Conservation (phyloP, 2,113 vertebrate genomes). For the Mionectes macconnelli region DNA sequence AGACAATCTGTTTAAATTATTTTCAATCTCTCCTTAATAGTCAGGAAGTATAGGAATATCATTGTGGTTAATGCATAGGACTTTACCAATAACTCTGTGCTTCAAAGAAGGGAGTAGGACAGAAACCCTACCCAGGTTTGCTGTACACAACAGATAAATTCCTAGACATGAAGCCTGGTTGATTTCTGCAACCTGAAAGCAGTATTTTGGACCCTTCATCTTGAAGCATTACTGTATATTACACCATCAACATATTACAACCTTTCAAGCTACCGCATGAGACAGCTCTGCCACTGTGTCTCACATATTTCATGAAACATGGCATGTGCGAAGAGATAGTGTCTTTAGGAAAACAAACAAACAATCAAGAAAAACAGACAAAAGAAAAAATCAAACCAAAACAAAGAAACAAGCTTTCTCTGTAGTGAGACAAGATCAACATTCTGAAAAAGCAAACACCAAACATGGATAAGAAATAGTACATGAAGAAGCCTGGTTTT, state of each 20-base stretch:
- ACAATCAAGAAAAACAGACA: not conserved
- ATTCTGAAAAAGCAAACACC: not conserved
- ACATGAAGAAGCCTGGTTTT: not conserved
- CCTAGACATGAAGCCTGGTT: not conserved
- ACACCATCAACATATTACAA: not conserved
- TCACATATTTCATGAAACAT: not conserved
- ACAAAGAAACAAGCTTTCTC: not conserved
- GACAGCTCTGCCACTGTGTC: not conserved
- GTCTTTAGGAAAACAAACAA: not conserved
- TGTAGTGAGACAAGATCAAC: not conserved
- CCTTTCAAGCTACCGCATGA: not conserved
- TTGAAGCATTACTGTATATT: not conserved
- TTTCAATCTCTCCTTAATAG: not conserved
- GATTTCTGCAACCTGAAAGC: not conserved
- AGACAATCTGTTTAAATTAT: not conserved
- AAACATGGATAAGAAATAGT: not conserved
- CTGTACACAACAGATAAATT: not conserved
- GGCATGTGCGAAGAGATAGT: not conserved
- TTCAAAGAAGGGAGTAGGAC: not conserved
- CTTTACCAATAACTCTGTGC: not conserved
- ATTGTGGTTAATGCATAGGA: not conserved
- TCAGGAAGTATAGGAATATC: not conserved
- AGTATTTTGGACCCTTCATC: not conserved
- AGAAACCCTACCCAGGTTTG: not conserved
- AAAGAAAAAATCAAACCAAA: not conserved